Evolutionary conservation across 2,888 invertebrate species (phyloP), one percentile per base, ranked within the genome.

Genomic region (Morpho deidamia): DNA sequence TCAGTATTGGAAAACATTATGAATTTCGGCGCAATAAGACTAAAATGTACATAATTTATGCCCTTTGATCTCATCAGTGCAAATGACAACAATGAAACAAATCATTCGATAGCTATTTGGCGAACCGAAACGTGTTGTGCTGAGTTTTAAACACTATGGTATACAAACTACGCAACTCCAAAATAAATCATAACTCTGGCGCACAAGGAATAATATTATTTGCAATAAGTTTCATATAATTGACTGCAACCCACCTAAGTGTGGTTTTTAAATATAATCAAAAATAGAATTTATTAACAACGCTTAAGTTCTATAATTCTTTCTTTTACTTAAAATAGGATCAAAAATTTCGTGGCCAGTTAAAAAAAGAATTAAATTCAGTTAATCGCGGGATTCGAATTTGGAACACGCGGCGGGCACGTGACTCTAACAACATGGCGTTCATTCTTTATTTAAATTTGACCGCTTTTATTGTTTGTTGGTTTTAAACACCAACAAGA

Each of bases 381-480:
- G 57, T 56, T 60, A 60, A 61, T 65, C 65, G 61, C 55, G 54
- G 58, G 51, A 58, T 66, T 62, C 55, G 55, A 59, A 61, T 64
- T 59, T 51, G 50, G 58, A 54, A 51, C 63, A 61, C 62, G 65
- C 58, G 63, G 37, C 53, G 35, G 59, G 23, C 72, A 67, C 71
- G 70, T 65, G 71, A 52, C 67, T 47, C 14, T 48, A 62, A 58
- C 61, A 61, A 64, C 59, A 63, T 64, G 66, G 64, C 68, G 65
- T 64, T 65, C 64, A 66, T 38, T 42, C 64, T 52, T 67, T 66
- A 56, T 60, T 65, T 60, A 57, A 68, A 64, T 69, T 70, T 71
- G 74, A 72, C 70, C 53, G 59, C 54, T 66, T 67, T 68, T 65
- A 72, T 78, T 79, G 78, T 78, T 74, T 74, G 71, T 64, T 49